Conservation (phyloP, 2,888 invertebrate genomes). For the Drosophila recens region DNA sequence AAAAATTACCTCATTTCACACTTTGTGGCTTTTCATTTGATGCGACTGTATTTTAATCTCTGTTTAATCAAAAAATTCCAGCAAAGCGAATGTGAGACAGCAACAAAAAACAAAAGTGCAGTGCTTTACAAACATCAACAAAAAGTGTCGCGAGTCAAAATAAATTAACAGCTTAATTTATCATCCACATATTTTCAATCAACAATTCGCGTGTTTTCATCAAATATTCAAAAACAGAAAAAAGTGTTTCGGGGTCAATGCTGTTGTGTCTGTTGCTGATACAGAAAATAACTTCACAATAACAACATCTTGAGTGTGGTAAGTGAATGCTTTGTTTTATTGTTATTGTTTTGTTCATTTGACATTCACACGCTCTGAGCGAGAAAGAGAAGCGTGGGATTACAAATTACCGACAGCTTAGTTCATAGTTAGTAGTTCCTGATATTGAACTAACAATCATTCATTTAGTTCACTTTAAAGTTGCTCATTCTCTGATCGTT, state of each 20-base stretch:
- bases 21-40: slow-evolving; percentile 35
- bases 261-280: slow-evolving; percentile 29
- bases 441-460: slow-evolving; percentile 10
- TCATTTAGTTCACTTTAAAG: slow-evolving; percentile 13
- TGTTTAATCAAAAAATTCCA: slow-evolving; percentile 21
- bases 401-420: not conserved
- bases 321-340: slow-evolving; percentile 40
- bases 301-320: slow-evolving; percentile 29
- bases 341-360: slow-evolving; percentile 39
- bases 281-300: slow-evolving; percentile 20
- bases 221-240: slow-evolving; percentile 31
- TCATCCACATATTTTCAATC: slow-evolving; percentile 39
- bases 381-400: slow-evolving; percentile 12
- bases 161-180: slow-evolving; percentile 46
- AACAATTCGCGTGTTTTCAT: slow-evolving; percentile 33
- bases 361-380: slow-evolving; percentile 25
- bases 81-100: slow-evolving; percentile 16
- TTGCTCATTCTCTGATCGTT: slow-evolving; percentile 5
- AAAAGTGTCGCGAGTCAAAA: slow-evolving; percentile 44
- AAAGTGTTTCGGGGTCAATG: slow-evolving; percentile 65
- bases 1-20: slow-evolving; percentile 77
- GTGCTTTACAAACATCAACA: slow-evolving; percentile 28
- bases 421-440: slow-evolving; percentile 14
- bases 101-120: slow-evolving; percentile 35
- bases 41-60: slow-evolving; percentile 12